Evolutionary conservation across 1,140 invertebrate genomes (phyloP).

Genomic region (Drosophila pachea): DNA sequence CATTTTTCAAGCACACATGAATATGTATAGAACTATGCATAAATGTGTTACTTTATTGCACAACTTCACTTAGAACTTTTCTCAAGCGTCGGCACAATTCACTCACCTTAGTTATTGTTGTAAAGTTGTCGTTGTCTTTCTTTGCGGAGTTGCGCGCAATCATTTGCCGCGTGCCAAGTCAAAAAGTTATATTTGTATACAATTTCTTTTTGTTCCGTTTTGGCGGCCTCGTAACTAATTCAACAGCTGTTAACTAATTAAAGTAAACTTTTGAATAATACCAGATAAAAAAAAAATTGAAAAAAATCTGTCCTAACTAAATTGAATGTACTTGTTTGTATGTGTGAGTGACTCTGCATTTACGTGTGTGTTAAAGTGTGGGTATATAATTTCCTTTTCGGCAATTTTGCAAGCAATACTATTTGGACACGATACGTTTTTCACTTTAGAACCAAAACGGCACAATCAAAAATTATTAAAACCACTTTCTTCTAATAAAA

Average conservation of each 20-base stretch:
- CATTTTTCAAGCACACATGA: background rate
- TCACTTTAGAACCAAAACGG: slow-evolving; percentile 32
- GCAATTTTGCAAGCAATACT: slow-evolving; percentile 56
- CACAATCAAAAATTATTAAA: slow-evolving; percentile 54
- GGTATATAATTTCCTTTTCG: slow-evolving; percentile 48
- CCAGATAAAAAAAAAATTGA: slow-evolving; percentile 22
- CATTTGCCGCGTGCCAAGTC: slow-evolving; percentile 27
- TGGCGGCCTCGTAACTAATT: slow-evolving; percentile 43
- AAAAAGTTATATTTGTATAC: slow-evolving; percentile 10
- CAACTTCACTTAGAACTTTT: slow-evolving; percentile 45
- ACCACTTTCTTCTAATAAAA: slow-evolving; percentile 22
- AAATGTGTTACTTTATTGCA: slow-evolving; percentile 37
- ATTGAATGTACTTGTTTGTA: slow-evolving; percentile 6
- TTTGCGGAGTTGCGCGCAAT: slow-evolving; percentile 25
- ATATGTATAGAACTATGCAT: background rate
- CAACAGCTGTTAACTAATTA: slow-evolving; percentile 47
- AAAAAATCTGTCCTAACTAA: slow-evolving; percentile 36
- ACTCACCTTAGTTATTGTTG: slow-evolving; percentile 47
- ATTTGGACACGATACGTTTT: slow-evolving; percentile 56
- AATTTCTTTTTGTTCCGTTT: slow-evolving; percentile 22
- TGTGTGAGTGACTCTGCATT: slow-evolving; percentile 14
- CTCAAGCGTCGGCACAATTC: slow-evolving; percentile 18
- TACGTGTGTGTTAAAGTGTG: slow-evolving; percentile 10
- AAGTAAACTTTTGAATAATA: slow-evolving; percentile 29
- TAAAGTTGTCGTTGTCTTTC: slow-evolving; percentile 3